Conservation (phyloP, 1,140 invertebrate species). For the Drosophila pseudoananassae region DNA sequence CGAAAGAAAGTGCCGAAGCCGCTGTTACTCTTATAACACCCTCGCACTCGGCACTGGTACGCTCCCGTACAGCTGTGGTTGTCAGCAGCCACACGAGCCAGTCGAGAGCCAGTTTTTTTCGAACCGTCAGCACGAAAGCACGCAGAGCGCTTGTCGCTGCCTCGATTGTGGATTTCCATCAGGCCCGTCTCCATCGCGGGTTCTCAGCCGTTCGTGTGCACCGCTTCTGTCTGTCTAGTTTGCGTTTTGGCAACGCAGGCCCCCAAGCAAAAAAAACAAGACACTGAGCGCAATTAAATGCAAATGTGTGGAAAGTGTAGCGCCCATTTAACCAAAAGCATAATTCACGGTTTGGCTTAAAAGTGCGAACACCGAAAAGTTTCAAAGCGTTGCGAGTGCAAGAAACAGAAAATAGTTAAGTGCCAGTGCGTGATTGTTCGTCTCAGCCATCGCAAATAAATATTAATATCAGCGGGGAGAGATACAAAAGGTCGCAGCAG, state of each 20-base stretch:
- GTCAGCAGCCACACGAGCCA: neutral
- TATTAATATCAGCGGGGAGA: conserved; percentile 23
- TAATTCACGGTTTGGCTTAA: conserved; percentile 31
- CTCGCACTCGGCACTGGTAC: no score
- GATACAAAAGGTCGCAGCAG: conserved; percentile 20
- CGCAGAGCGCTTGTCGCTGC: conserved; percentile 33
- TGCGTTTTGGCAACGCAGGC: conserved; percentile 62
- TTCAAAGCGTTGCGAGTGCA: conserved; percentile 9
- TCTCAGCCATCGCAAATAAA: conserved; percentile 6
- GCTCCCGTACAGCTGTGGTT: no score
- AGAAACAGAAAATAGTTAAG: conserved; percentile 17
- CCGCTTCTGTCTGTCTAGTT: conserved; percentile 41
- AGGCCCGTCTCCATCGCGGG: no score
- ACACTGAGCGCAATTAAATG: conserved; percentile 70
- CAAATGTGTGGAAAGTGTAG: conserved; percentile 79
- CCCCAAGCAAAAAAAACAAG: conserved; percentile 32
- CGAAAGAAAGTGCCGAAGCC: conserved; percentile 23
- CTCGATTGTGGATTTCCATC: no score
- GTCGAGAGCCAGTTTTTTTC: conserved; percentile 17
- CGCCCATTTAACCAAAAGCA: conserved; percentile 28
- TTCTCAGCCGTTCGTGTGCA: conserved; percentile 41
- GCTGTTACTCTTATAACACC: conserved; percentile 3
- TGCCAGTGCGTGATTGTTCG: conserved; percentile 34
- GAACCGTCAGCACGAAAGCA: conserved; percentile 37
- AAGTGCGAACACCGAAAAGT: conserved; percentile 32